Conservation (phyloP, 2,888 invertebrate species). For the Smittia aterrima region DNA sequence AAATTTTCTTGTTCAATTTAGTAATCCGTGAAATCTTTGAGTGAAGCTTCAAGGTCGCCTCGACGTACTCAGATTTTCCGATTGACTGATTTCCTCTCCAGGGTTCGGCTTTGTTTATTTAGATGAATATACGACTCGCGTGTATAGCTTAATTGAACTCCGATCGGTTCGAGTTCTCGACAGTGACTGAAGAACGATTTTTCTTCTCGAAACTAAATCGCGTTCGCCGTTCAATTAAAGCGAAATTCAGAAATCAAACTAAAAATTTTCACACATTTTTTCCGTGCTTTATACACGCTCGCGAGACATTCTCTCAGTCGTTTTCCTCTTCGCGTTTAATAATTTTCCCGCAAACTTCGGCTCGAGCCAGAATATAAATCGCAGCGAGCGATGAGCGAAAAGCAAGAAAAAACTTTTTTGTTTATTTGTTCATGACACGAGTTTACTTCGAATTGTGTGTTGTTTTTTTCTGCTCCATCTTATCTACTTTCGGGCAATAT, state of each 20-base stretch:
- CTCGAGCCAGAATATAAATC: background rate
- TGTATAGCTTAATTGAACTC: background rate
- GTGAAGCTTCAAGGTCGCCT: background rate
- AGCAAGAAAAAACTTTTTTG: conserved; percentile 1
- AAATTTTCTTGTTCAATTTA: background rate
- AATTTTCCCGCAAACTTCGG: background rate
- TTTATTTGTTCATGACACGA: conserved; percentile 21
- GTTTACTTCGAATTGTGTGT: conserved; percentile 8
- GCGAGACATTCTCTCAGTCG: conserved; percentile 7
- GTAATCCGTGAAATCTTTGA: background rate
- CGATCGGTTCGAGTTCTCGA: background rate
- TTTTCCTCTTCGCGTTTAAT: background rate
- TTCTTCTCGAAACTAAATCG: background rate
- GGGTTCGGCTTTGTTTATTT: background rate
- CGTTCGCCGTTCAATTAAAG: conserved; percentile 10
- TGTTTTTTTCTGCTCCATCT: background rate
- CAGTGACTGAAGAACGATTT: background rate
- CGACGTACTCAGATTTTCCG: conserved; percentile 16
- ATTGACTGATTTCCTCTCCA: background rate
- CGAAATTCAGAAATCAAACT: conserved; percentile 24
- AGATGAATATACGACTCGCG: background rate
- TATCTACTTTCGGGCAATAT: background rate
- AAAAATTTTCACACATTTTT: conserved; percentile 28
- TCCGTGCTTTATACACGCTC: conserved; percentile 23
- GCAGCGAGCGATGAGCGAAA: background rate